Conservation (phyloP, 2,888 invertebrate species). For the Oligia latruncula region DNA sequence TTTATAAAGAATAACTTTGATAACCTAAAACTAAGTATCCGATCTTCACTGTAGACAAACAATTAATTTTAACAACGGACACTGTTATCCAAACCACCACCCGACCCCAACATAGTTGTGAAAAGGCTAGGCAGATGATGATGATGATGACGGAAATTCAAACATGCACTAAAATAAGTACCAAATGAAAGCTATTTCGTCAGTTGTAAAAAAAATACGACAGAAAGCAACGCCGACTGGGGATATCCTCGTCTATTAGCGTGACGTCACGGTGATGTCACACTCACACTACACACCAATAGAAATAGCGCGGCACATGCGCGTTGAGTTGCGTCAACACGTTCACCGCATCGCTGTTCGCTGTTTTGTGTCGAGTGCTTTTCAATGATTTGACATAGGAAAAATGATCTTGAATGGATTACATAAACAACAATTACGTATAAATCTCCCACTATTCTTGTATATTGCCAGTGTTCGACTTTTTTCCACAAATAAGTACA, state of each 20-base stretch:
- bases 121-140: no score
- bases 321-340: slow-evolving; percentile 87
- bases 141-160: background rate
- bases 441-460: slow-evolving; percentile 4
- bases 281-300: slow-evolving; percentile 85
- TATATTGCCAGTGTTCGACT: slow-evolving; percentile 7
- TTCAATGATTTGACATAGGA: slow-evolving; percentile 61
- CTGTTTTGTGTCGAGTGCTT: slow-evolving; percentile 72
- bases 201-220: slow-evolving; percentile 51
- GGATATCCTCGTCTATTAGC: slow-evolving; percentile 87
- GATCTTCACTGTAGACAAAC: background rate
- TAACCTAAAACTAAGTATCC: background rate
- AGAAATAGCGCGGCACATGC: slow-evolving; percentile 86
- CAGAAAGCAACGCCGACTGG: slow-evolving; percentile 70
- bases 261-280: slow-evolving; percentile 89
- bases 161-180: slow-evolving; percentile 22
- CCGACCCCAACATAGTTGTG: no score
- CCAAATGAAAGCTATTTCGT: slow-evolving; percentile 45
- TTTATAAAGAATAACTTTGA: background rate
- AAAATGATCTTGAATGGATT: slow-evolving; percentile 44
- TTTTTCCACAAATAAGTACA: slow-evolving; percentile 5
- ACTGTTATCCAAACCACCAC: background rate
- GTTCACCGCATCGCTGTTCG: slow-evolving; percentile 75
- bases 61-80: background rate
- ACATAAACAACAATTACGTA: slow-evolving; percentile 34